A percentile compares a stretch with the other conserved stretches of the same genome.
Evolutionary conservation across 2,888 invertebrate genomes (phyloP).

Genomic region (Epinotia demarniana): DNA sequence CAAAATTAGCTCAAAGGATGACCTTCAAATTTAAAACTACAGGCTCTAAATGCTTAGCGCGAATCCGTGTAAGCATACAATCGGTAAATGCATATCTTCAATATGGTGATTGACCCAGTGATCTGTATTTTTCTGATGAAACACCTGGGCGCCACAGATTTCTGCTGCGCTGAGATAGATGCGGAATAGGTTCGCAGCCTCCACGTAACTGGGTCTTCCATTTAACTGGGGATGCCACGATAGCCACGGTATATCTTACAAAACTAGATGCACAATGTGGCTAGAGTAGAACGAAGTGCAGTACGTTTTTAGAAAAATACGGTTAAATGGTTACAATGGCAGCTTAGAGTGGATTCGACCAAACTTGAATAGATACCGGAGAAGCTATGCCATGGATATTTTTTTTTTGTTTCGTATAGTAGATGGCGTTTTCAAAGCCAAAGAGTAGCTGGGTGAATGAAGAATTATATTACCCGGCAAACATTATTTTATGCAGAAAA

Average conservation of each 20-base stretch:
- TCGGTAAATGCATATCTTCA: not conserved
- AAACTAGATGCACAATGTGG: not conserved
- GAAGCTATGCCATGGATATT: no score
- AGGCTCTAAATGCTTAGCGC: no score
- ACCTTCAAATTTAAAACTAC: no score
- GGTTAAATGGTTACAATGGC: not conserved
- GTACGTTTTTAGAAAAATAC: not conserved
- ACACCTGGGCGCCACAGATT: conserved; percentile 14
- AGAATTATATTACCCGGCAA: no score
- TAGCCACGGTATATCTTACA: not conserved
- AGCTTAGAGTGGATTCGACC: not conserved
- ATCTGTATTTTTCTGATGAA: conserved; percentile 10
- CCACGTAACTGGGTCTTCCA: not conserved
- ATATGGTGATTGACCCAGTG: not conserved
- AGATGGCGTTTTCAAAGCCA: no score
- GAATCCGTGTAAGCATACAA: not conserved
- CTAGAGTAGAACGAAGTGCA: not conserved
- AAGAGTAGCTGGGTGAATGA: no score
- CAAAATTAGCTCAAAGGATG: no score
- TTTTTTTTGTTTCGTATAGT: no score
- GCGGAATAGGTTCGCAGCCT: not conserved
- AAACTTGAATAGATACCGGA: no score
- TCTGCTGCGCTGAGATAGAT: not conserved
- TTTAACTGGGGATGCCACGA: not conserved
- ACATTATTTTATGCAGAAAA: no score